phyloP scores from a whole-genome alignment of 1,140 invertebrate species.

The Drosophila malerkotliana region DNA sequence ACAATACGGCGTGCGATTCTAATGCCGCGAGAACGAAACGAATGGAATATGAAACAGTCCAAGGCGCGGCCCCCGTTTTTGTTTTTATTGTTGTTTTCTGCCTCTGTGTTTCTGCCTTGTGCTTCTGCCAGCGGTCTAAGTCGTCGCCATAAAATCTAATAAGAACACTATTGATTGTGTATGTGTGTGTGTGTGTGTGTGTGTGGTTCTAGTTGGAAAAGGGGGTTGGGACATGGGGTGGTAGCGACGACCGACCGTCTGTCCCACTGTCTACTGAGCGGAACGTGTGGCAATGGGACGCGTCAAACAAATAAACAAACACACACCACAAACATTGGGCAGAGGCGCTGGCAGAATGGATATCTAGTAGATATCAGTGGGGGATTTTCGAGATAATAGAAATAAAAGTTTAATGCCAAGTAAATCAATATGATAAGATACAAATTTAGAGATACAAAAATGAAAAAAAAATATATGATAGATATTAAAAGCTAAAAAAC shows the following conservation, averaged over 20 bases:
- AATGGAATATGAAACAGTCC: constrained; percentile 37
- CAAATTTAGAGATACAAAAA: not conserved
- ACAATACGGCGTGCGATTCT: constrained; percentile 50
- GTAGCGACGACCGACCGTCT: constrained; percentile 5
- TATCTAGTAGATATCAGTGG: no score
- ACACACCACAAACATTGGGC: constrained; percentile 46
- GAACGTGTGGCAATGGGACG: constrained; percentile 61
- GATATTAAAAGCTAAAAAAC: no score
- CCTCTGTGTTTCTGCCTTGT: constrained; percentile 16
- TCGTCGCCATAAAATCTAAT: constrained; percentile 75
- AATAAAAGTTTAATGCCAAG: not conserved
- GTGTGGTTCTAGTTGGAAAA: constrained; percentile 1
- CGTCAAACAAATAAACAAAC: constrained; percentile 74
- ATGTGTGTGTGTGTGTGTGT: not conserved
- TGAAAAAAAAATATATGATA: not conserved
- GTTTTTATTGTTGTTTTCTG: constrained; percentile 13
- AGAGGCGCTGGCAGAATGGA: constrained; percentile 18
- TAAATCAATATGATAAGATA: no score
- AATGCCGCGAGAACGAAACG: constrained; percentile 60
- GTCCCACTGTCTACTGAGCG: constrained; percentile 23
- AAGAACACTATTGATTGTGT: constrained; percentile 47
- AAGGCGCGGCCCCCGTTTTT: constrained; percentile 58
- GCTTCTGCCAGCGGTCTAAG: constrained; percentile 47
- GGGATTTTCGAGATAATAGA: not conserved
- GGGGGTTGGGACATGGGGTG: not conserved